Evolutionary conservation across 2,888 invertebrate species (phyloP).

Genomic region (Hydrotaea cyrtoneurina): DNA sequence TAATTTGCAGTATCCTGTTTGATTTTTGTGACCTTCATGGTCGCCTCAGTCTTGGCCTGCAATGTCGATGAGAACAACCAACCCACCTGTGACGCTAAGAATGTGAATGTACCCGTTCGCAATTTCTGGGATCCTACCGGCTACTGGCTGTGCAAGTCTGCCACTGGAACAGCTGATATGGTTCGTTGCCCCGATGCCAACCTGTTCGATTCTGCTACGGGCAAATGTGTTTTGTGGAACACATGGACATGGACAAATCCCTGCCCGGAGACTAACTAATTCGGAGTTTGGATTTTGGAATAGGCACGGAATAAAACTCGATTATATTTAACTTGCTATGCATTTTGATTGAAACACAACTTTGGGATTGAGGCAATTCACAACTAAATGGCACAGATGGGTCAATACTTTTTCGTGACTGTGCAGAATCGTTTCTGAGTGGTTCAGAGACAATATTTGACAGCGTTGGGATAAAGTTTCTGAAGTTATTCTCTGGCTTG

Average conservation of each 20-base stretch:
- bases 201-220: conserved; percentile 42
- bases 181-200: conserved; percentile 41
- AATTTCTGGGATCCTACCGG: conserved; percentile 66
- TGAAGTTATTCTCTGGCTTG: too few species aligned
- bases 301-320: neutral
- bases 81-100: conserved; percentile 48
- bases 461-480: too few species aligned
- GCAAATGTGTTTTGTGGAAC: conserved; percentile 49
- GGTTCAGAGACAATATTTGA: too few species aligned
- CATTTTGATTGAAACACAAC: too few species aligned
- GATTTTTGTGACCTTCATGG: conserved; percentile 35
- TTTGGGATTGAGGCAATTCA: too few species aligned
- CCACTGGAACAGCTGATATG: conserved; percentile 31
- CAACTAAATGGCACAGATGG: too few species aligned
- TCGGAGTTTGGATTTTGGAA: neutral
- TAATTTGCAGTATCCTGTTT: conserved; percentile 38
- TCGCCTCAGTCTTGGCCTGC: conserved; percentile 46
- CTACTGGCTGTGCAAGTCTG: conserved; percentile 57
- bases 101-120: conserved; percentile 53
- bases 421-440: too few species aligned
- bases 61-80: conserved; percentile 58
- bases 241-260: conserved; percentile 58
- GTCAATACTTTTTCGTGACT: too few species aligned
- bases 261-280: conserved; percentile 35
- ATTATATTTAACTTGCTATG: too few species aligned